phyloP scores from a whole-genome alignment of 2,888 invertebrate species.

The Torymus texanus region DNA sequence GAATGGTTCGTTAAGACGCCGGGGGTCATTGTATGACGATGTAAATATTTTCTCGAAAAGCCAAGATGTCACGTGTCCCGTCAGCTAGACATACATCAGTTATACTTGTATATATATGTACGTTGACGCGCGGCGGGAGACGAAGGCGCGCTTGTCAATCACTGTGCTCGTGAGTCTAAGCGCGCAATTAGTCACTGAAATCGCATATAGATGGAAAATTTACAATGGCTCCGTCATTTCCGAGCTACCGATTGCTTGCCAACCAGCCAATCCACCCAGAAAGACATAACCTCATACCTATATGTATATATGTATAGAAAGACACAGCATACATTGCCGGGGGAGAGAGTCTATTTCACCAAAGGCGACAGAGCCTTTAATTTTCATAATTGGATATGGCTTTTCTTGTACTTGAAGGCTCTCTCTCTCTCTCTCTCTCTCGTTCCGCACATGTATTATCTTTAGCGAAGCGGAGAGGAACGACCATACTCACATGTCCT shows the following conservation, averaged over 20 bases:
- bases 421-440: neutral
- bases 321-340: too few relatives aligned
- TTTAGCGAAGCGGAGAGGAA: neutral
- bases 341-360: constrained; percentile 56
- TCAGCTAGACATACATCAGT: neutral
- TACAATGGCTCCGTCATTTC: constrained; percentile 43
- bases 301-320: too few relatives aligned
- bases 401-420: constrained; percentile 37
- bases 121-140: neutral
- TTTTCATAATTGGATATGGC: constrained; percentile 73
- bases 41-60: constrained; percentile 5
- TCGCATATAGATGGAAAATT: constrained; percentile 52
- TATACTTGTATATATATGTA: neutral
- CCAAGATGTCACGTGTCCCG: neutral
- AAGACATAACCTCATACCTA: neutral
- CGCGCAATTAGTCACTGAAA: constrained; percentile 44
- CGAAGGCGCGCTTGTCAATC: constrained; percentile 19
- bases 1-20: neutral
- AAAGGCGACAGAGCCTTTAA: constrained; percentile 73
- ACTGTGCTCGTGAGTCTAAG: neutral
- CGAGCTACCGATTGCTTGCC: constrained; percentile 49
- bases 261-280: neutral
- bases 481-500: neutral
- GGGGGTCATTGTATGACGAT: constrained; percentile 10
- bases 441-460: constrained; percentile 1